A percentile compares a stretch with the other conserved stretches of the same genome.
Evolutionary conservation across 2,888 invertebrate genomes (phyloP).

Genomic region (Drosophila falleni): DNA sequence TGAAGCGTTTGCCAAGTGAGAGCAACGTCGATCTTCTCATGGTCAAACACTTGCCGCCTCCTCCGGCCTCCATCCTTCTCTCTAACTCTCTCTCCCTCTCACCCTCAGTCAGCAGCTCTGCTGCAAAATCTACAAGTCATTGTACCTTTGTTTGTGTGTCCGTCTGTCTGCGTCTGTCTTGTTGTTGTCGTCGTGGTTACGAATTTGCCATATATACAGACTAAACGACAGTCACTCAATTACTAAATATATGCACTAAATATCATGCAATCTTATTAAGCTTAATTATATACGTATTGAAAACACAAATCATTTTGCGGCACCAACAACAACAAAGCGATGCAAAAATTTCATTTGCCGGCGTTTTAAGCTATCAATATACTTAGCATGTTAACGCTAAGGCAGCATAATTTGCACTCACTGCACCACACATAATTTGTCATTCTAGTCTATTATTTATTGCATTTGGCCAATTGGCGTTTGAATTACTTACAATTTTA

Average conservation of each 20-base stretch:
- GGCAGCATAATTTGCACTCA: not conserved
- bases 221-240: conserved; percentile 2
- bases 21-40: conserved; percentile 11
- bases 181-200: conserved; percentile 34
- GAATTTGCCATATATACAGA: conserved; percentile 6
- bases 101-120: conserved; percentile 17
- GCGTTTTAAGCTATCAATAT: conserved; percentile 38
- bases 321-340: conserved; percentile 45
- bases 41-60: conserved; percentile 29
- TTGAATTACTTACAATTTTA: conserved; percentile 74
- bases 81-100: not conserved
- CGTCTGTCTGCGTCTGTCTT: conserved; percentile 25
- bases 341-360: conserved; percentile 53
- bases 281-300: not conserved
- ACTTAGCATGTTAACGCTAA: not conserved
- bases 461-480: conserved; percentile 8
- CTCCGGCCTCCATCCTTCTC: not conserved
- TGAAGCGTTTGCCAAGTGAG: conserved; percentile 49
- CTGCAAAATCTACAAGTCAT: conserved; percentile 76
- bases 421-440: not conserved
- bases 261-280: not conserved
- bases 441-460: not conserved
- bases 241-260: not conserved
- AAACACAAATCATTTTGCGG: conserved; percentile 23
- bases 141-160: conserved; percentile 61